A percentile compares a stretch with the other conserved stretches of the same genome.
These are phyloP conservation scores for Ceyx cyanopectus DNA, from an alignment of 2,113 vertebrate genomes.

Conservation along the genomic window DNA sequence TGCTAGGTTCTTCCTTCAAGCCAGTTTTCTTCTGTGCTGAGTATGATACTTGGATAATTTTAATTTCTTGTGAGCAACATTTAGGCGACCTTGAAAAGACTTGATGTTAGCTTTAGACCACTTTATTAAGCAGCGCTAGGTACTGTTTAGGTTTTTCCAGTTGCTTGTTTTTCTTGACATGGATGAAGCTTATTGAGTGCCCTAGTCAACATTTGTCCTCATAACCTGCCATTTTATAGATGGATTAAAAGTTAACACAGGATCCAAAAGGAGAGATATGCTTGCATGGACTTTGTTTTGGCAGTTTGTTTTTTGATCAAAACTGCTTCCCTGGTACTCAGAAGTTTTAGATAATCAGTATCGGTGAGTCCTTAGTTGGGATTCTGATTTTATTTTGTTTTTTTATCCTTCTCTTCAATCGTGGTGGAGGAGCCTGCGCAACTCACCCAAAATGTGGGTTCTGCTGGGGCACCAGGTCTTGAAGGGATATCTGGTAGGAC, in stretches of 20 bases:
- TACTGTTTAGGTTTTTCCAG: neutral
- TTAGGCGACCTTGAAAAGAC: neutral
- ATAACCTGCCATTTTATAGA: neutral
- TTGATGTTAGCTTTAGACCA: neutral
- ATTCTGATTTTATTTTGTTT: neutral
- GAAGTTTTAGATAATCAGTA: neutral
- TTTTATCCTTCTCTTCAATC: accelerated
- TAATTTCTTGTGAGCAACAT: neutral
- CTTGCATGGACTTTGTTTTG: neutral
- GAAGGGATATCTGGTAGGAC: neutral
- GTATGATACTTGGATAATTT: neutral
- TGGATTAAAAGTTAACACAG: neutral
- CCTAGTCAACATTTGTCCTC: neutral
- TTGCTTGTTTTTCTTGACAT: neutral
- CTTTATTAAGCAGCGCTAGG: neutral
- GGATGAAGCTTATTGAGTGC: neutral
- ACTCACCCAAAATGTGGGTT: neutral
- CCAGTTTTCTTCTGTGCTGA: neutral
- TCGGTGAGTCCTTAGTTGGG: accelerated
- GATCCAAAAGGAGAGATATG: neutral
- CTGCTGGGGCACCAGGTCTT: neutral
- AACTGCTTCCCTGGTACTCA: neutral
- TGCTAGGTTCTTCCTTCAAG: neutral
- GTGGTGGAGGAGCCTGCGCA: accelerated
- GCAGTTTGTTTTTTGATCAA: neutral